These are phyloP conservation scores for Listronotus bonariensis DNA, from an alignment of 1,140 invertebrate species.

Conservation along the genomic window DNA sequence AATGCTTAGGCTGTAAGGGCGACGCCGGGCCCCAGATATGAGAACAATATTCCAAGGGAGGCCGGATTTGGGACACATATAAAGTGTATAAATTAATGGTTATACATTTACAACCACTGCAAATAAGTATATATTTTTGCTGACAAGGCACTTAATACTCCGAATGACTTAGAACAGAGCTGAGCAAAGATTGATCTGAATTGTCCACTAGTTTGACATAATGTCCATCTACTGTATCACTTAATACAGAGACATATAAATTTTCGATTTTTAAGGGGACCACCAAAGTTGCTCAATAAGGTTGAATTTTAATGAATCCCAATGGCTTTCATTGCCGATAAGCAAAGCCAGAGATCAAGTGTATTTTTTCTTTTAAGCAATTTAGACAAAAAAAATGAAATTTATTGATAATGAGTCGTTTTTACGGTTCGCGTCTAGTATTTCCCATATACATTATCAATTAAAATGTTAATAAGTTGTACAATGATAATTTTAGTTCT, in stretches of 20 bases:
- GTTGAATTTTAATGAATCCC: slow-evolving; percentile 8
- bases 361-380: slow-evolving; percentile 7
- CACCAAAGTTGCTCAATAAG: not conserved
- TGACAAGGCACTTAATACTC: not conserved
- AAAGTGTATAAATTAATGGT: too few relatives aligned
- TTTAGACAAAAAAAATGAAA: slow-evolving; percentile 15
- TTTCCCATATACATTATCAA: not conserved
- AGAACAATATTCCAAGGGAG: too few relatives aligned
- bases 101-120: too few relatives aligned
- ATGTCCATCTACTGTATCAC: too few relatives aligned
- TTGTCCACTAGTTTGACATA: too few relatives aligned
- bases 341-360: slow-evolving; percentile 6
- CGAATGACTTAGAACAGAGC: not conserved
- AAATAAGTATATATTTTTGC: not conserved
- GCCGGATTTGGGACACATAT: too few relatives aligned
- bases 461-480: not conserved
- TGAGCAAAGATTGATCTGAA: not conserved
- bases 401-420: slow-evolving; percentile 7
- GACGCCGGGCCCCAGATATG: too few relatives aligned
- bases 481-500: slow-evolving; percentile 2
- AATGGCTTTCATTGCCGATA: slow-evolving; percentile 2
- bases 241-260: too few relatives aligned
- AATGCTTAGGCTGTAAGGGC: too few relatives aligned
- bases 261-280: not conserved
- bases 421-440: not conserved